Percentiles rank a stretch among this genome's conserved stretches.
Evolutionary conservation across 2,797 vertebrate genomes (phyloP).

Genomic region (Parambassis ranga): DNA sequence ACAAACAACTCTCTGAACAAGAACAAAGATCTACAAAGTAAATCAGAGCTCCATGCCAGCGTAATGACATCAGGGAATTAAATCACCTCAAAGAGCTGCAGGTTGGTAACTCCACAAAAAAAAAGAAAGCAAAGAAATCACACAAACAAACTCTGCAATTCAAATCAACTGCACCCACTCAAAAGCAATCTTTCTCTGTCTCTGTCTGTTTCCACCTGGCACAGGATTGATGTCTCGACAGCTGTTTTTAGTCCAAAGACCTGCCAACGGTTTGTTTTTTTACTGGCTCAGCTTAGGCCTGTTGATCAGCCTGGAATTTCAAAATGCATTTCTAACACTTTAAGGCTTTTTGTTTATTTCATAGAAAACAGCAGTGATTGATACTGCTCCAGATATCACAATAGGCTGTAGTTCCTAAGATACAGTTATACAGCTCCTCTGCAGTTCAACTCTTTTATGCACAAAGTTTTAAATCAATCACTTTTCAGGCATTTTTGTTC

Average conservation of each 20-base stretch:
- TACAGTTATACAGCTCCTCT: too few species aligned
- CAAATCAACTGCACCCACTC: constrained; percentile 13
- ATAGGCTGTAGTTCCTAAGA: too few species aligned
- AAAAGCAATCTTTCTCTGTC: constrained; percentile 1
- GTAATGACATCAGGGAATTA: constrained; percentile 58
- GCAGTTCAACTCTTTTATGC: too few species aligned
- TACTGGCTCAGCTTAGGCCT: neutral
- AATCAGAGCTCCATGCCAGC: constrained; percentile 36
- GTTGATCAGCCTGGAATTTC: neutral
- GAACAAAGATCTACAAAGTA: constrained; percentile 56
- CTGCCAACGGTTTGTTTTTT: constrained; percentile 18
- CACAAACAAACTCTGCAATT: constrained; percentile 30
- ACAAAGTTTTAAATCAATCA: too few species aligned
- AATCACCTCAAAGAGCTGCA: constrained; percentile 51
- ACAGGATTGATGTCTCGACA: constrained; percentile 23
- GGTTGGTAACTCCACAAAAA: constrained; percentile 29
- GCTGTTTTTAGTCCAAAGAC: constrained; percentile 19
- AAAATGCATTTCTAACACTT: neutral
- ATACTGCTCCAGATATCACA: neutral
- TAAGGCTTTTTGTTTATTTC: neutral
- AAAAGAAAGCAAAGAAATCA: constrained; percentile 4
- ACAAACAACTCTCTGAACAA: constrained; percentile 37
- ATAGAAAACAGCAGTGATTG: neutral
- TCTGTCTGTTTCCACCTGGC: constrained; percentile 15
- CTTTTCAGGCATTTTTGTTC: too few species aligned